Evolutionary conservation across 2,888 invertebrate genomes (phyloP).

Genomic region (Hypomecis punctinalis): DNA sequence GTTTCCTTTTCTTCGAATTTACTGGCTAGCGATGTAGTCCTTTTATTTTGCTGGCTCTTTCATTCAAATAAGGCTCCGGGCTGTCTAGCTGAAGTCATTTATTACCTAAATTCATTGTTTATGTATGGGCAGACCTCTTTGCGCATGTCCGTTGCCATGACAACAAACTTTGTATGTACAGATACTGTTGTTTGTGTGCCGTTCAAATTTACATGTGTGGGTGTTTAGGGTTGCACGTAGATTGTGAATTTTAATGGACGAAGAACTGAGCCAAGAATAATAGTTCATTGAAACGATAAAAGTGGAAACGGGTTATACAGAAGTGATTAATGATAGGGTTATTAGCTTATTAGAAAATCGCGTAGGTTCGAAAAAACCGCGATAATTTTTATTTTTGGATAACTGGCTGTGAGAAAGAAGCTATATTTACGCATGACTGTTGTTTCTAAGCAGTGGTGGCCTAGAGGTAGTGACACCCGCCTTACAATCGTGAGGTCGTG

Average conservation of each 20-base stretch:
- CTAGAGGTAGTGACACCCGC: no score
- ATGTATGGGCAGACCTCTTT: slow-evolving; percentile 64
- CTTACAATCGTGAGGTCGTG: no score
- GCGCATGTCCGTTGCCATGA: slow-evolving; percentile 80
- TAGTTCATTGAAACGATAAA: slow-evolving; percentile 50
- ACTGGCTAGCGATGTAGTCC: slow-evolving; percentile 27
- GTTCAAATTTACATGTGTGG: slow-evolving; percentile 42
- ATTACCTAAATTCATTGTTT: slow-evolving; percentile 71
- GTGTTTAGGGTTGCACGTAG: slow-evolving; percentile 36
- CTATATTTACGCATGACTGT: background rate
- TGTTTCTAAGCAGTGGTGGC: no score
- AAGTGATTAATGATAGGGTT: slow-evolving; percentile 39
- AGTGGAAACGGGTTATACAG: slow-evolving; percentile 38
- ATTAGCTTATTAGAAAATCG: slow-evolving; percentile 35
- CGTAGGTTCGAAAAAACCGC: slow-evolving; percentile 25
- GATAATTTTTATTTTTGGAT: slow-evolving; percentile 32
- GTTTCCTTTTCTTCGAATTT: slow-evolving; percentile 33
- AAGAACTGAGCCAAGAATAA: slow-evolving; percentile 46
- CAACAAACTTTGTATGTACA: slow-evolving; percentile 66
- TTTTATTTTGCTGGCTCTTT: slow-evolving; percentile 33
- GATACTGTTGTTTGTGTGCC: slow-evolving; percentile 18
- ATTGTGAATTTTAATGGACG: slow-evolving; percentile 54
- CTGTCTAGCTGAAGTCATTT: slow-evolving; percentile 52
- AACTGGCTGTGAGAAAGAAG: background rate
- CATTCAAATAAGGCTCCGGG: slow-evolving; percentile 36